Base-by-base conservation (phyloP, 2,888 invertebrate genomes). In the Acanthosepion lycidas region DNA sequence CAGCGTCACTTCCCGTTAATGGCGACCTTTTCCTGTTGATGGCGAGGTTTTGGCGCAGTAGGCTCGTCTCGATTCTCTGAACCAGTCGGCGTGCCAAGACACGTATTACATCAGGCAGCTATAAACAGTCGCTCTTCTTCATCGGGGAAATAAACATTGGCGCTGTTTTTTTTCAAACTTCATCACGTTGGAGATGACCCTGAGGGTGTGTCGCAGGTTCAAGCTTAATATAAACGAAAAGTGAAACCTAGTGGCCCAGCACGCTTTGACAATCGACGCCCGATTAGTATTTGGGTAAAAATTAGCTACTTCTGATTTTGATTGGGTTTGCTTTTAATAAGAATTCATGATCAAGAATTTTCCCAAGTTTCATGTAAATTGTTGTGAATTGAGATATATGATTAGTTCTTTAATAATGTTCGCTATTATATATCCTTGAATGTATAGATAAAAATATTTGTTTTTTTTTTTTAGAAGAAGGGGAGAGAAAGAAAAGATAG, bases 91-190 rank as follows among this genome's bases (percentile, higher is more conserved):
- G 18, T 78, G 78, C 33, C 78, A 78, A 78, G 78, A 78, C 78
- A 78, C 78, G 78, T 12, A 78, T 78, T 78, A 78, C 78, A 78
- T 78, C 78, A 78, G 78, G n/a, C 78, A 78, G 78, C 20, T 33
- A 78, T 78, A 78, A 78, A 78, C n/a, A n/a, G 78, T n/a, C 33
- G 9, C 15, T 15, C 78, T n/a, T 3, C n/a, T 78, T 78, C 78
- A n/a, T n/a, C n/a, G 78, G n/a, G 15, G 78, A 78, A 78, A 78
- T 78, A 78, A 78, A 78, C 78, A 78, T n/a, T 78, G 78, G 78
- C n/a, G 78, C 78, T n/a, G 15, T 78, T 78, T 78, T 78, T 78
- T 78, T 78, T n/a, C 78, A 78, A 78, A 78, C n/a, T 15, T 78
- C 78, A n/a, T 78, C 78, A 78, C 78, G 78, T 78, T 78, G 78